Evolutionary conservation across 2,113 vertebrate species (phyloP).

Genomic region (Deroptyus accipitrinus): DNA sequence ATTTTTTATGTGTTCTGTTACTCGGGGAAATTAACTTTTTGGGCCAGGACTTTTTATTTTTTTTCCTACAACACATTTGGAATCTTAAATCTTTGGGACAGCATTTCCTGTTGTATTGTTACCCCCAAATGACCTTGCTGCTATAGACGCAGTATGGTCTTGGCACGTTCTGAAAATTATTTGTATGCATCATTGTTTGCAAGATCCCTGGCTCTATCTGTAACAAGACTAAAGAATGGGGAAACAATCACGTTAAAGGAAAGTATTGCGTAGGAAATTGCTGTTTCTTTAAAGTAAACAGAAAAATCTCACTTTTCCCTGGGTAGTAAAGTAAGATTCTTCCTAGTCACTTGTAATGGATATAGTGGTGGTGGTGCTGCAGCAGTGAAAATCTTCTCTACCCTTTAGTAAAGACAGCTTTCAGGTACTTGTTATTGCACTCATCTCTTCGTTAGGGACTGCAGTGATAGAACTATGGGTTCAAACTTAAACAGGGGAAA

Average conservation of each 20-base stretch:
- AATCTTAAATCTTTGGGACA: not conserved
- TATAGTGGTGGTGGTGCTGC: not conserved
- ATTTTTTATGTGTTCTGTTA: not conserved
- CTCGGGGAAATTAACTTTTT: not conserved
- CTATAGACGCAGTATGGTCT: not conserved
- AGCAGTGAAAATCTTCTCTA: not conserved
- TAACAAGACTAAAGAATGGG: not conserved
- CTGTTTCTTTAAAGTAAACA: not conserved
- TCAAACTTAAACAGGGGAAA: not conserved
- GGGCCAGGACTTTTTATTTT: not conserved
- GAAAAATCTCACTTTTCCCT: not conserved
- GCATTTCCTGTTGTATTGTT: not conserved
- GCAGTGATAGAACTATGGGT: not conserved
- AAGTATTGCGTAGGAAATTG: not conserved
- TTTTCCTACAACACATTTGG: not conserved
- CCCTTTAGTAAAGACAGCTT: not conserved
- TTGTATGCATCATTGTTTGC: rapidly evolving
- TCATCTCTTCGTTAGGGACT: not conserved
- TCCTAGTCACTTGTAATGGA: not conserved
- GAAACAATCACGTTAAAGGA: not conserved
- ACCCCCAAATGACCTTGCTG: not conserved
- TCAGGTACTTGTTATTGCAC: not conserved
- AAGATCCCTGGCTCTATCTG: not conserved
- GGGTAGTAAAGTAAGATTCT: not conserved
- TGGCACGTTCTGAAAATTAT: not conserved